phyloP scores from a whole-genome alignment of 2,113 vertebrate genomes.

The Rhynchopsitta pachyrhyncha region DNA sequence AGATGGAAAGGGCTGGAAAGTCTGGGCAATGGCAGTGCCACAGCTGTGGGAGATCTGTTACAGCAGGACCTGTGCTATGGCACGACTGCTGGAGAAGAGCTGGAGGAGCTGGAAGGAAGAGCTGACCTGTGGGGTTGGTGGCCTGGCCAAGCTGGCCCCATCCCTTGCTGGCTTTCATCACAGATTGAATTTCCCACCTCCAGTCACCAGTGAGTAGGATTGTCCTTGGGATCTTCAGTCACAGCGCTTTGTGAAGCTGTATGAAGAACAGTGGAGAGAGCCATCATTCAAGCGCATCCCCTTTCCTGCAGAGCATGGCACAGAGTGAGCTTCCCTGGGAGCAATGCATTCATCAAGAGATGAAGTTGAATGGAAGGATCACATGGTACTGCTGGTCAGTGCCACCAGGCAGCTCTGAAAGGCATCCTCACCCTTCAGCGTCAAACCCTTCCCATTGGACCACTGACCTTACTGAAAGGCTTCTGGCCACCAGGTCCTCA shows the following conservation, averaged over 20 bases:
- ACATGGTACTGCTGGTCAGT: neutral
- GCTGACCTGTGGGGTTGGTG: neutral
- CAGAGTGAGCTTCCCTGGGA: neutral
- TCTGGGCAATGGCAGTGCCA: neutral
- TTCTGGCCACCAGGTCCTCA: neutral
- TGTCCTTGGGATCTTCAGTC: neutral
- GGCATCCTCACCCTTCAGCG: neutral
- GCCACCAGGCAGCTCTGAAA: neutral
- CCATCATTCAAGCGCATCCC: neutral
- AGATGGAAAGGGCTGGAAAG: slow-evolving; percentile 16
- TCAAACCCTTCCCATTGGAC: neutral
- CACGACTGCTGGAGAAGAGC: neutral
- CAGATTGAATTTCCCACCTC: neutral
- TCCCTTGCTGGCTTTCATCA: neutral
- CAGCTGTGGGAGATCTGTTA: neutral
- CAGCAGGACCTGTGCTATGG: neutral
- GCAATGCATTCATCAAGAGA: neutral
- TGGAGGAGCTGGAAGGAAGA: neutral
- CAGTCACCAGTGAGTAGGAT: neutral
- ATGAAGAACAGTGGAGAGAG: neutral
- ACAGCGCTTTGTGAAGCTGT: neutral
- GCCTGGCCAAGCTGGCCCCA: neutral
- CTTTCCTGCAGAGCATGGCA: neutral
- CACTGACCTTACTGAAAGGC: neutral
- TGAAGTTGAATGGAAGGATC: neutral